Base-by-base conservation (phyloP, 2,888 invertebrate genomes). In the Dromius quadrimaculatus region DNA sequence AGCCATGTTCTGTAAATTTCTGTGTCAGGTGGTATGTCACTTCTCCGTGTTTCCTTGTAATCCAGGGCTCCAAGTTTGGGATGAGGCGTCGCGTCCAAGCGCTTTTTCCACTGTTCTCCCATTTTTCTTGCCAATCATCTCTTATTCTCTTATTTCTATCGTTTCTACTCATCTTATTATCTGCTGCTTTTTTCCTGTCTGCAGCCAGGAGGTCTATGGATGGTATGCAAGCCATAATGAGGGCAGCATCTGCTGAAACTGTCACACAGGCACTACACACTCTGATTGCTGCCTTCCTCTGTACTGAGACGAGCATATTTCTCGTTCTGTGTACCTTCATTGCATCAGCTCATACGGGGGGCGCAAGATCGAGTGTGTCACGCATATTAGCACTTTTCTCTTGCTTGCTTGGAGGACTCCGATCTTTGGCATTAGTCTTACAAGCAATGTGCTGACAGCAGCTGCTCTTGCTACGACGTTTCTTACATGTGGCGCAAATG, bases 321-420 rank as follows among this genome's bases (percentile, higher is more conserved):
- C 28, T 13, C 22, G 41, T n/a, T 9, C 11, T 36, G 23, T 20
- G 11, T 11, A 22, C 22, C 6, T 20, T 50, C n/a, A 50, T 9
- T 8, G 41, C 69, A 6, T 20, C 62, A 4, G 20, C 8, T 62
- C 69, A 69, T 2, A 69, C 20, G 15, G 13, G 61, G 1, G 43
- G 2, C 8, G 36, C 69, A 69, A 11, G 19, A 62, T 23, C 4
- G 62, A 69, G 2, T 64, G 43, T 2, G 64, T 62, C 13, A 63
- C 62, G 9, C 13, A n/a, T 8, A n/a, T 38, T 0, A 71, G 45
- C 1, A 63, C 20, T 38, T 23, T 65, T 13, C 69, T 62, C 20
- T 61, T 72, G 2, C 41, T 50, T 1, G 19, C 4, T 9, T 28
- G 19, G 0, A 61, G 62, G 1, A 64, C 71, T 9, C 54, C 34